Conservation (phyloP, 2,888 invertebrate genomes). For the Synanthedon vespiformis region DNA sequence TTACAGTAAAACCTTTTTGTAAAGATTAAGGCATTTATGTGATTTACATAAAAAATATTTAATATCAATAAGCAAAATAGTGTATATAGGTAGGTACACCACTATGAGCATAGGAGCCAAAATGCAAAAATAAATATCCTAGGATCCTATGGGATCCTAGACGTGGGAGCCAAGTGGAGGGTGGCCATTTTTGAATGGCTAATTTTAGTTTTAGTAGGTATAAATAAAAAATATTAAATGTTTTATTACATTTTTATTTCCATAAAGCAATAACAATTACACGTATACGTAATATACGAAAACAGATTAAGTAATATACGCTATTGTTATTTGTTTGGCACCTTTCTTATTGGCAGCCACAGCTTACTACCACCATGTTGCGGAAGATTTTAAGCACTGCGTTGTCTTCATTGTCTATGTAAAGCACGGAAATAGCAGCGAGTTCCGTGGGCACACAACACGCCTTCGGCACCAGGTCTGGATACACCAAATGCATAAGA, state of each 20-base stretch:
- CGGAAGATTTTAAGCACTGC: slow-evolving; percentile 98
- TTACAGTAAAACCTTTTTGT: too few relatives aligned
- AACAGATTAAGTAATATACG: too few relatives aligned
- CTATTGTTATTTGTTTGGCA: slow-evolving; percentile 2
- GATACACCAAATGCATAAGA: slow-evolving; percentile 93
- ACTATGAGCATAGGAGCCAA: too few relatives aligned
- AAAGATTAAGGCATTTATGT: too few relatives aligned
- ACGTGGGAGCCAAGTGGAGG: too few relatives aligned
- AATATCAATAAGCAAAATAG: too few relatives aligned
- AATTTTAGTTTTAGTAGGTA: too few relatives aligned
- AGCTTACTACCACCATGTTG: slow-evolving; percentile 98
- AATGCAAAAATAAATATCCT: too few relatives aligned
- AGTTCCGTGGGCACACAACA: slow-evolving; percentile 98
- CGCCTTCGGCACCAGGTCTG: slow-evolving; percentile 90
- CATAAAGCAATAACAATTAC: slow-evolving; percentile 69
- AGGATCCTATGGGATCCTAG: too few relatives aligned
- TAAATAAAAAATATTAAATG: slow-evolving; percentile 16
- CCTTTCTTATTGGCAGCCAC: slow-evolving; percentile 92
- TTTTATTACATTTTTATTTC: slow-evolving; percentile 64
- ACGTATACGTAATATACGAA: slow-evolving; percentile 27
- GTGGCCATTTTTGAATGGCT: too few relatives aligned
- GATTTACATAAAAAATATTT: too few relatives aligned
- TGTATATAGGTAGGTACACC: too few relatives aligned
- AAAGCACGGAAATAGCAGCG: slow-evolving; percentile 95
- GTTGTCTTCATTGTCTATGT: slow-evolving; percentile 93